A percentile compares a stretch with the other conserved stretches of the same genome.
phyloP scores from a whole-genome alignment of 2,113 vertebrate species.

The Australoheros scitulus region DNA sequence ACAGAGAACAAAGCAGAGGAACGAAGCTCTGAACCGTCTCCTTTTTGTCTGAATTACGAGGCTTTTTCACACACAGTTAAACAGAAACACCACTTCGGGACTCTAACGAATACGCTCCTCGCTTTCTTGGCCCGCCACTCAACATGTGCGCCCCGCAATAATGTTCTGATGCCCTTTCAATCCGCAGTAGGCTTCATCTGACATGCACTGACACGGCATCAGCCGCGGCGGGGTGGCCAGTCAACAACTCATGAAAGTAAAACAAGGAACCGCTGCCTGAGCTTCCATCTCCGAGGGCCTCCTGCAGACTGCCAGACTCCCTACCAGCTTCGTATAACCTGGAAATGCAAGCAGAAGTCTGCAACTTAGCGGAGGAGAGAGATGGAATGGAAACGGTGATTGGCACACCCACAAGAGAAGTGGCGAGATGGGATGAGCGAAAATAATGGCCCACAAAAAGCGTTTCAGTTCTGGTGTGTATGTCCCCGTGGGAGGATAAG shows the following conservation, averaged over 20 bases:
- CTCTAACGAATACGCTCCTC: background rate
- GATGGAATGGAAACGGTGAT: slow-evolving; percentile 10
- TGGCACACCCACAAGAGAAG: background rate
- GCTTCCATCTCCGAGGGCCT: slow-evolving; percentile 34
- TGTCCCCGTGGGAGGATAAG: background rate
- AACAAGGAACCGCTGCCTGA: slow-evolving; percentile 42
- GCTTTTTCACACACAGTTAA: background rate
- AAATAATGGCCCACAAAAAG: background rate
- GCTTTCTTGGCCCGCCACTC: background rate
- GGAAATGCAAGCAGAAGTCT: slow-evolving; percentile 12
- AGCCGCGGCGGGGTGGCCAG: slow-evolving; percentile 26
- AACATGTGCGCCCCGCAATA: background rate
- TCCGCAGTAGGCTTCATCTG: slow-evolving; percentile 7
- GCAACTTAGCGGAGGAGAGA: background rate
- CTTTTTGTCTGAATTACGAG: background rate
- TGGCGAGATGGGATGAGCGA: background rate
- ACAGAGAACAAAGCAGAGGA: slow-evolving; percentile 26
- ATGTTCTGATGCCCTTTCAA: slow-evolving; percentile 47
- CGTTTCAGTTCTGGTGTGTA: background rate
- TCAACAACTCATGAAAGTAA: slow-evolving; percentile 52
- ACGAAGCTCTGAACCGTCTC: background rate
- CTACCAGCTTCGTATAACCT: slow-evolving; percentile 26
- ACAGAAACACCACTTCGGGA: background rate
- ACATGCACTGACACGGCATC: slow-evolving; percentile 31
- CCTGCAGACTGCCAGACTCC: slow-evolving; percentile 38